Percentiles rank a stretch among this genome's conserved stretches.
phyloP scores from a whole-genome alignment of 2,888 invertebrate genomes.

The Lithosia quadra region DNA sequence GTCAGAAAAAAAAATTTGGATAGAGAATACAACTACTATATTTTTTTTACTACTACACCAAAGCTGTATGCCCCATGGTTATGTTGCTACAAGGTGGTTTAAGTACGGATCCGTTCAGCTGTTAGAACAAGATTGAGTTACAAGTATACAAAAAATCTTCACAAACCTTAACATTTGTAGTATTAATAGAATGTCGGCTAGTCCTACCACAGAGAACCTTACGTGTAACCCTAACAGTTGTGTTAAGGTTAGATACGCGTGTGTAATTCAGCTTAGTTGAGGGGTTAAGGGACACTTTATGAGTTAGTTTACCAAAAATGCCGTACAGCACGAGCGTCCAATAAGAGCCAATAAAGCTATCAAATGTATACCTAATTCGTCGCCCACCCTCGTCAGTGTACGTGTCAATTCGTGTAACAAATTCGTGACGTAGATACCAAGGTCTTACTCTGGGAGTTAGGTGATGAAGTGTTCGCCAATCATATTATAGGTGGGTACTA shows the following conservation, averaged over 20 bases:
- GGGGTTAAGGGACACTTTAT: background rate
- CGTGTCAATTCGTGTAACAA: constrained; percentile 26
- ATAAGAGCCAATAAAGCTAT: constrained; percentile 34
- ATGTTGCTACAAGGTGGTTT: too few species aligned
- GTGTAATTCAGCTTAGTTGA: background rate
- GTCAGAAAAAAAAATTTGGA: too few species aligned
- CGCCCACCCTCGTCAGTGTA: constrained; percentile 41
- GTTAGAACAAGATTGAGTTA: too few species aligned
- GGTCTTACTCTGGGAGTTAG: background rate
- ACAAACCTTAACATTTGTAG: too few species aligned
- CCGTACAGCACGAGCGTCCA: background rate
- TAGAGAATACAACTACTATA: too few species aligned
- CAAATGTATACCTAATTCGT: constrained; percentile 31
- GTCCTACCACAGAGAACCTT: too few species aligned
- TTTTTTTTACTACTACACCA: too few species aligned
- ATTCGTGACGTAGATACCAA: constrained; percentile 35
- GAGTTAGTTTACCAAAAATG: background rate
- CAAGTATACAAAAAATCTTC: too few species aligned
- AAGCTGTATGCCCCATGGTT: too few species aligned
- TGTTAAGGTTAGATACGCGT: too few species aligned
- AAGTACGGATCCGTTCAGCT: too few species aligned
- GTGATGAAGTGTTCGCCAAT: background rate
- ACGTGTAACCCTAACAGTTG: too few species aligned
- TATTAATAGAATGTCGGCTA: background rate
- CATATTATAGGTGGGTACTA: background rate